Evolutionary conservation across 64 coral and sea anemone species (phyloP), one percentile per base, ranked within the genome.

Genomic region (Platygyra sinensis): DNA sequence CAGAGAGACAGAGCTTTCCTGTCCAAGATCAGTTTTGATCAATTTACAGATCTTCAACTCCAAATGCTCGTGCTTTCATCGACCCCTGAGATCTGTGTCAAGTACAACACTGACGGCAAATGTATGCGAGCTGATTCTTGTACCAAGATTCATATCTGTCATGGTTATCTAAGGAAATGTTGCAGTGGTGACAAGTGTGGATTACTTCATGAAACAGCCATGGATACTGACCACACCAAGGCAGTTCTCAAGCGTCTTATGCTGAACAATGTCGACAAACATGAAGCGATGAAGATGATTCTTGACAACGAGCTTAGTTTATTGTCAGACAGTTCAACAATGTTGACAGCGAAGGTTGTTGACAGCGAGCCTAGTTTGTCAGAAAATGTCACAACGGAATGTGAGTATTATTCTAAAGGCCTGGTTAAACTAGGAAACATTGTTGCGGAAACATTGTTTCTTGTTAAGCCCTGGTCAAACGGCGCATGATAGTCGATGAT

Each of bases 51-150:
- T 10, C 27, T 86, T 51, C 93, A 94, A 46, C 73, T 94, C 10
- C 87, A 63, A 14, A 38, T 13, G 42, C 32, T 92, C 5, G 90
- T 87, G 5, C 52, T 75, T 12, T 74, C 69, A 15, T 93, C 92
- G 1, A 89, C 86, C 36, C 92, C 88, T 25, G 88, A 87, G 79
- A 67, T 94, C 52, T 94, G 93, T 67, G 36, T 69, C 4, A 81
- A 90, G 1, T 90, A 94, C 73, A 94, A 94, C 78, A 90, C 90
- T 60, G 63, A 50, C 0, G 42, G 42, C 42, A 60, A n/a, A 20
- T 94, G 93, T 31, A 19, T 1, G 1, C 20, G 36, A 27, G 87
- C 80, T 49, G 33, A 80, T 28, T 64, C 30, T 28, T 94, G 90
- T 51, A 6, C 8, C 7, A 86, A 54, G 27, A 72, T 92, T 25